These are phyloP conservation scores for Drosophila ironensis DNA, from an alignment of 1,140 invertebrate species.

Conservation along the genomic window DNA sequence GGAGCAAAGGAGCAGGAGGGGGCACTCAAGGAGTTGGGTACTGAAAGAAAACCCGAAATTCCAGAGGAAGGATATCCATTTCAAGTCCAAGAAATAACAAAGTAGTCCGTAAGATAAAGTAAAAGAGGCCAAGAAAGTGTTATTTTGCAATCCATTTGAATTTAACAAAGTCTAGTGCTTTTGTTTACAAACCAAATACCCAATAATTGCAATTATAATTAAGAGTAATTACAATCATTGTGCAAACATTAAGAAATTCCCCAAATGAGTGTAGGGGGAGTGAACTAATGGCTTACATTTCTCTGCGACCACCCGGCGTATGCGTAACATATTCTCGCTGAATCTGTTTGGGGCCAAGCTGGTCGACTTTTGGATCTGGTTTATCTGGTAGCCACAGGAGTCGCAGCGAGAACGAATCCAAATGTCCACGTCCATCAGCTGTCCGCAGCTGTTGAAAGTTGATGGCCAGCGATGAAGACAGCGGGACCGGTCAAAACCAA, in stretches of 20 bases:
- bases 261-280: constrained; percentile 9
- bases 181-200: no score
- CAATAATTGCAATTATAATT: no score
- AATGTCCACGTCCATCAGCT: constrained; percentile 75
- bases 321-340: constrained; percentile 76
- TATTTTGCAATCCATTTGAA: no score
- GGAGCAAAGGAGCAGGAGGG: constrained; percentile 1
- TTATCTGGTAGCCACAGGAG: constrained; percentile 21
- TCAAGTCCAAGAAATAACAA: no score
- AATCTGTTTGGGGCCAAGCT: constrained; percentile 11
- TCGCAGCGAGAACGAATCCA: constrained; percentile 37
- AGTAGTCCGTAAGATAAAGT: no score
- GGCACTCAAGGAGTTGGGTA: not conserved
- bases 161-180: no score
- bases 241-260: no score
- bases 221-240: no score
- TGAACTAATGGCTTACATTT: constrained; percentile 28
- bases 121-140: no score
- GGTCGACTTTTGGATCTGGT: constrained; percentile 37
- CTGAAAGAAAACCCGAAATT: constrained; percentile 26
- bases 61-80: no score
- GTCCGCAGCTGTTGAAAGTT: constrained; percentile 52
- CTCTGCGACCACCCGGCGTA: constrained; percentile 44
- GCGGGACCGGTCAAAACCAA: constrained; percentile 71
- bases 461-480: constrained; percentile 64